Base-by-base conservation (phyloP, 2,888 invertebrate genomes). In the Tiliacea aurago region DNA sequence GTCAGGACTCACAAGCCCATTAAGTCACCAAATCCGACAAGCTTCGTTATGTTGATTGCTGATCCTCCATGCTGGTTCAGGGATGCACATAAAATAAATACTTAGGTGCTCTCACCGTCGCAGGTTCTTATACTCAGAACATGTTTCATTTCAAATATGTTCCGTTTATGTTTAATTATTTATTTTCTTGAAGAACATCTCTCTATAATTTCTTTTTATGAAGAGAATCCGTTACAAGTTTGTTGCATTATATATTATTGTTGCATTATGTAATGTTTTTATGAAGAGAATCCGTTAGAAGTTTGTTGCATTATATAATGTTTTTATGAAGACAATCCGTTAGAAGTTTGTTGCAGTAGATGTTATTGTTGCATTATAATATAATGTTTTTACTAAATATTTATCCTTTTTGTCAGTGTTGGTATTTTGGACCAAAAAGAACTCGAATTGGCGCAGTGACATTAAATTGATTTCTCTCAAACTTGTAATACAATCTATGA, bases 11-110 rank as follows among this genome's bases (percentile, higher is more conserved):
- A 64, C 33, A 58, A 33, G 61, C 33, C 53, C 23, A 68, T 33
- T 55, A 37, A 2, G 10, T 68, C 23, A 43, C 45, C 62, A n/a
- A 23, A 56, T 51, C 23, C 28, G n/a, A 37, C 11, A 28, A 55
- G 37, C 41, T 43, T 33, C 15, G 55, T 18, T 33, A 23, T 55
- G 33, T 41, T 11, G 41, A 51, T 56, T 28, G 28, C 15, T 47
- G 55, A 11, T 28, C 23, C 23, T 33, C 33, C 49, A 43, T 4
- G 49, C 55, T 23, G 49, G 71, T 53, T 59, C 15, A 23, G 23
- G 37, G 45, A 28, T 56, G 37, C 56, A 62, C 49, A 43, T 49
- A 43, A 55, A 67, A 51, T 45, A 63, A 55, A 66, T 51, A 43
- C 4, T 9, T 11, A 1, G 43, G 23, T 37, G 67, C 15, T 61